These are phyloP conservation scores for Ceryle rudis DNA, from an alignment of 2,797 vertebrate species.

Conservation along the genomic window DNA sequence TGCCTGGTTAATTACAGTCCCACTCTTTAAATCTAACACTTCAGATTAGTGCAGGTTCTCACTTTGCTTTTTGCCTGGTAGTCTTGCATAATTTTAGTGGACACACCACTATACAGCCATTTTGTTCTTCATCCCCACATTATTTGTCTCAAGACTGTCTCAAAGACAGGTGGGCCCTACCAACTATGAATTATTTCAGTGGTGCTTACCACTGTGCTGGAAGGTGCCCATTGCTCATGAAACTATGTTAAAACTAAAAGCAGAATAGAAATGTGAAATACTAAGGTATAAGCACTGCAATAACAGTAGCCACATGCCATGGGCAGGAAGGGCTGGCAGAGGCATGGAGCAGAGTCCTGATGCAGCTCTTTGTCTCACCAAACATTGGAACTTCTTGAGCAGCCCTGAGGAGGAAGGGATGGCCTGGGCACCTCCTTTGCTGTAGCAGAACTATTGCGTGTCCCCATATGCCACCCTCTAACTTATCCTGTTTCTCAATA, in stretches of 20 bases:
- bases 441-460: neutral
- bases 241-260: neutral
- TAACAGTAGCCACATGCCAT: neutral
- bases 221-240: neutral
- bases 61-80: neutral
- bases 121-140: neutral
- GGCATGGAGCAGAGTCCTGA: neutral
- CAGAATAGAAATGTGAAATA: neutral
- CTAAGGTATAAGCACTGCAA: neutral
- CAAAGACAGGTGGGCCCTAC: neutral
- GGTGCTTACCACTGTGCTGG: neutral
- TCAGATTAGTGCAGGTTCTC: neutral
- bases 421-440: neutral
- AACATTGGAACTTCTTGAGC: neutral
- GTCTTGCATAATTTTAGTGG: neutral
- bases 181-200: neutral
- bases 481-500: neutral
- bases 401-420: neutral
- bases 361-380: neutral
- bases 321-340: neutral
- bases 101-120: neutral
- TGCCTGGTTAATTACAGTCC: neutral
- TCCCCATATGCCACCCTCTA: fast-evolving
- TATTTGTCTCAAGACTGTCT: neutral
- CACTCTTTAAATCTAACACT: neutral